phyloP scores from a whole-genome alignment of 2,797 vertebrate genomes.

The Platyrinchus mystaceus region DNA sequence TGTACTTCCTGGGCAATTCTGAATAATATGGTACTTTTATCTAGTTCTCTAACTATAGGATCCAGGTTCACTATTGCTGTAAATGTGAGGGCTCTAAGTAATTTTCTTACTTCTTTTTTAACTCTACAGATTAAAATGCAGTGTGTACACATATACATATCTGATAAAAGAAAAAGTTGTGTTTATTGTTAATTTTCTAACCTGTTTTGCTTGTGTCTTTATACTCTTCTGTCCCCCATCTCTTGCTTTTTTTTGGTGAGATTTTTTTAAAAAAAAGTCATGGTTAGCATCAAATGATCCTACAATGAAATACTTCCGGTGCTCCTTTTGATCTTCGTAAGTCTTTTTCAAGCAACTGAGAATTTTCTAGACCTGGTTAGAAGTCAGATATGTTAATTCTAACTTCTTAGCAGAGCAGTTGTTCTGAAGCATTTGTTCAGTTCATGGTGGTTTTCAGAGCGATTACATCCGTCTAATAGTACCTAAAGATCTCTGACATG shows the following conservation, averaged over 20 bases:
- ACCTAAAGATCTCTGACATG: neutral
- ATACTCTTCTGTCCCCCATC: neutral
- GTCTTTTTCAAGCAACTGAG: neutral
- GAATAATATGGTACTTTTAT: slow-evolving; percentile 21
- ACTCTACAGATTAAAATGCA: neutral
- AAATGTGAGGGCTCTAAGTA: neutral
- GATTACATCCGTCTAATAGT: neutral
- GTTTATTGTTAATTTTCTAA: neutral
- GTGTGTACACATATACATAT: neutral
- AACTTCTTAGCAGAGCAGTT: neutral
- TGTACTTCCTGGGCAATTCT: neutral
- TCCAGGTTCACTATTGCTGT: neutral
- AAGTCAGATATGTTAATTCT: neutral
- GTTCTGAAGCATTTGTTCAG: neutral
- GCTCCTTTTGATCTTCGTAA: neutral
- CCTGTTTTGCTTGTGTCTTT: neutral
- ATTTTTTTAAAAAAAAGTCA: no score
- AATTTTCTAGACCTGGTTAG: neutral
- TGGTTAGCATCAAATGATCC: neutral
- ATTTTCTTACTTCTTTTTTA: neutral
- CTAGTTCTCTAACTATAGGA: neutral
- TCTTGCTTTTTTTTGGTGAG: neutral
- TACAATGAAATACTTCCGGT: neutral
- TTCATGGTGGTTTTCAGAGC: neutral
- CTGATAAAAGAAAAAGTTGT: neutral